A percentile compares a stretch with the other conserved stretches of the same genome.
Evolutionary conservation across 1,140 invertebrate genomes (phyloP).

Genomic region (Microplitis demolitor): DNA sequence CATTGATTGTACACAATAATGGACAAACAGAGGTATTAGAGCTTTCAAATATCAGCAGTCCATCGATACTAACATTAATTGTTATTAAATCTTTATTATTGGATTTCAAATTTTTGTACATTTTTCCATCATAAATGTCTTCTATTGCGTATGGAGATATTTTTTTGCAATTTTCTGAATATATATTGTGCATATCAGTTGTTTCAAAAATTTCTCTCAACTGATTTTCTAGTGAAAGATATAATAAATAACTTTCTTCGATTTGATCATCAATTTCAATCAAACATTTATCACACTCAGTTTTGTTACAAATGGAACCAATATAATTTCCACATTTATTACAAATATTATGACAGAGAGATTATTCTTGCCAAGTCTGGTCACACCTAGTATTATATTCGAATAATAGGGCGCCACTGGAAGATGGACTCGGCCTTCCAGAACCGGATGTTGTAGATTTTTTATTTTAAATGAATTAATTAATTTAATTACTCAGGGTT

Average conservation of each 20-base stretch:
- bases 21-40: constrained; percentile 24
- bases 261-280: too few species aligned
- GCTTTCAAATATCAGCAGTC: constrained; percentile 29
- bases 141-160: constrained; percentile 25
- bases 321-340: too few species aligned
- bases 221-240: constrained; percentile 10
- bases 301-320: too few species aligned
- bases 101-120: constrained; percentile 18
- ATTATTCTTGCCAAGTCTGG: too few species aligned
- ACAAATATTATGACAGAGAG: too few species aligned
- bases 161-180: constrained; percentile 12
- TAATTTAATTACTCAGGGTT: too few species aligned
- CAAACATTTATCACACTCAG: too few species aligned
- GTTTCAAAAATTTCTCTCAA: constrained; percentile 9
- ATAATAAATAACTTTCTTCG: neutral
- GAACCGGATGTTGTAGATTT: too few species aligned
- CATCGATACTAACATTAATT: constrained; percentile 31
- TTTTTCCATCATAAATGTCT: constrained; percentile 29
- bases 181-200: constrained; percentile 7
- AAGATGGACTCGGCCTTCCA: too few species aligned
- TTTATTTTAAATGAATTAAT: too few species aligned
- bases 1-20: constrained; percentile 29
- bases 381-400: too few species aligned
- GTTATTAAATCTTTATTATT: constrained; percentile 3
- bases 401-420: too few species aligned